Evolutionary conservation across 2,888 invertebrate species (phyloP), one percentile per base, ranked within the genome.

Genomic region (Dermolepida albohirtum): DNA sequence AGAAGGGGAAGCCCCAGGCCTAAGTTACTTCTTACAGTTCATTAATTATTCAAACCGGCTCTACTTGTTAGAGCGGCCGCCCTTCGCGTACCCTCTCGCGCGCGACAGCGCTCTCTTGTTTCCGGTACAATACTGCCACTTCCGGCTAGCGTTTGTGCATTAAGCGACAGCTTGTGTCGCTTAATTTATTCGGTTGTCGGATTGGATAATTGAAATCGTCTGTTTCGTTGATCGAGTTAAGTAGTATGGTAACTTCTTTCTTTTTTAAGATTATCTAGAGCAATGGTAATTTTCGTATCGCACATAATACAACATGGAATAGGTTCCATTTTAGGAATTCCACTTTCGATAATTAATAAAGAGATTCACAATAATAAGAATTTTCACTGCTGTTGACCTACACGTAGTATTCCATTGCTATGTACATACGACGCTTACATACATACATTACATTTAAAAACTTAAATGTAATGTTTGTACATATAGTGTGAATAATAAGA

Each of bases 1-100:
- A 79, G 71, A 69, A 70, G 72, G 76, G 78, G 79, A 59, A 44
- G 43, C 27, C 59, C 77, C 68, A 72, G 79, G 81, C 81, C 81
- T 80, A 82, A 83, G 83, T 83, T 83, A 82, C 82, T 83, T 83
- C 84, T 84, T 83, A 83, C 82, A 77, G 77, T 78, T 82, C 82
- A 82, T 84, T 80, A 81, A 83, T 84, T 79, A 84, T 84, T 82
- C 82, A 84, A 73, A 69, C 71, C 74, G 75, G 76, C 77, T 78
- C 74, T 74, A 75, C 76, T 76, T 76, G 75, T 75, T 76, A 74
- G 74, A 73, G 73, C 72, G 68, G 66, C 73, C 57, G 49, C 66
- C 64, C 51, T 57, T 47, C 67, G 63, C 73, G 75, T 72, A 59
- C 74, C 74, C 74, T 70, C 74, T 72, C 73, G 74, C 75, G 75